These are phyloP conservation scores for Oncorhynchus clarkii DNA, from an alignment of 2,113 vertebrate species.

Conservation along the genomic window DNA sequence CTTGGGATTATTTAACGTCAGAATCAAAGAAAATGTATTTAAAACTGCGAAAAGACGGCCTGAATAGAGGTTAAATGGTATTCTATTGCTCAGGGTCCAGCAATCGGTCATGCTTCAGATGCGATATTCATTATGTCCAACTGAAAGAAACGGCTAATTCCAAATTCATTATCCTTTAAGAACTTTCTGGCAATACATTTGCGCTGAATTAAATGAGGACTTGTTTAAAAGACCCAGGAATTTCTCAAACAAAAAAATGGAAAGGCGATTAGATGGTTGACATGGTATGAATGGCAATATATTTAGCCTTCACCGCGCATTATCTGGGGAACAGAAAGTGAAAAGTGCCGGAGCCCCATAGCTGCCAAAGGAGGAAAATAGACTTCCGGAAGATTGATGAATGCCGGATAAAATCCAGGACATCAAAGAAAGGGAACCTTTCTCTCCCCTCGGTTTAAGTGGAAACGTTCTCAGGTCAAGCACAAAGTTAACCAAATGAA, in stretches of 20 bases:
- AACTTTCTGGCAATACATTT: slow-evolving; percentile 94
- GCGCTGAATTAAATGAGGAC: slow-evolving; percentile 85
- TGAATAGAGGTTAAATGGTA: slow-evolving; percentile 87
- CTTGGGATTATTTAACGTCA: slow-evolving; percentile 72
- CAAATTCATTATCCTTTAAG: slow-evolving; percentile 99
- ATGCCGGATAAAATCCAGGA: slow-evolving; percentile 81
- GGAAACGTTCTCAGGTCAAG: slow-evolving; percentile 94
- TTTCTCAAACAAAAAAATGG: slow-evolving; percentile 92
- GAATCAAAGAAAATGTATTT: slow-evolving; percentile 75
- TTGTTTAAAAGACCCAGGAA: slow-evolving; percentile 96
- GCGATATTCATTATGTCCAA: slow-evolving; percentile 93
- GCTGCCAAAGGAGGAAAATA: slow-evolving; percentile 82
- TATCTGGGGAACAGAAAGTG: slow-evolving; percentile 91
- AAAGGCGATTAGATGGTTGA: slow-evolving; percentile 97
- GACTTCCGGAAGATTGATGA: slow-evolving; percentile 86
- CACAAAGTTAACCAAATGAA: slow-evolving; percentile 97
- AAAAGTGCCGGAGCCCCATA: slow-evolving; percentile 76
- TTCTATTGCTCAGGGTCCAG: slow-evolving; percentile 80
- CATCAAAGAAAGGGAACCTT: slow-evolving; percentile 80
- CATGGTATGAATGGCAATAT: slow-evolving; percentile 95
- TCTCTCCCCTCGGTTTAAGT: slow-evolving; percentile 82
- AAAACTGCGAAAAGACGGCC: slow-evolving; percentile 59
- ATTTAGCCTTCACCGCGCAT: slow-evolving; percentile 96
- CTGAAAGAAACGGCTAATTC: slow-evolving; percentile 96
- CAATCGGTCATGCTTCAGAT: slow-evolving; percentile 95